Base-by-base conservation (phyloP, 2,113 vertebrate species). In the Struthidea cinerea region DNA sequence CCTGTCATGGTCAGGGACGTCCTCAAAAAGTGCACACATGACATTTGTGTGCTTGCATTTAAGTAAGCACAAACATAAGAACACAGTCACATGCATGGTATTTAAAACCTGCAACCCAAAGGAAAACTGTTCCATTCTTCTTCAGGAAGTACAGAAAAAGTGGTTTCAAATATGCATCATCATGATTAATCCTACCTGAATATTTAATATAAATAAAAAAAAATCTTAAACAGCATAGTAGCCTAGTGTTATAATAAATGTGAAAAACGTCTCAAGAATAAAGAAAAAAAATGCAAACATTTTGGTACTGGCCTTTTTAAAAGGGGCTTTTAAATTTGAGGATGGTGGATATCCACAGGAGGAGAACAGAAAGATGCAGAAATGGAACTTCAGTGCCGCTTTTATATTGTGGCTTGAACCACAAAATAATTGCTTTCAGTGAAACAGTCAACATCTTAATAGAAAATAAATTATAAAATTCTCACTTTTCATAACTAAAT, bases 381-480 rank as follows among this genome's bases (percentile, higher is more conserved):
- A 86, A 77, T 5, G 0, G 37, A 53, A 69, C 37, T 80, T 86
- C 63, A 70, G 55, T 50, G 18, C 27, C 49, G 50, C 50, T 67
- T 86, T 65, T 63, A 59, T 63, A 39, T 73, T 84, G 55, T 59
- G 76, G 86, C 86, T 93, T 81, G 89, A 92, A 65, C 13, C 21
- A 80, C 8, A 70, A 86, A 90, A 83, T 95, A 88, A 77, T 90
- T 90, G 56, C 1, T 1, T 86, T 93, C 55, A 74, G 50, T 59
- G 60, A 93, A 96, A 95, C 42, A 80, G 68, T 90, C 94, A 96
- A 86, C 94, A 92, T n/a, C 71, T 92, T 96, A 94, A 93, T 84
- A 84, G 76, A 81, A 94, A 93, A 90, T 90, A 94, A 94, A 92
- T 90, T 84, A 77, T 57, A 49, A 92, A 96, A 61, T 42, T 85